Evolutionary conservation across 2,113 vertebrate genomes (phyloP).

Genomic region (Solea solea): DNA sequence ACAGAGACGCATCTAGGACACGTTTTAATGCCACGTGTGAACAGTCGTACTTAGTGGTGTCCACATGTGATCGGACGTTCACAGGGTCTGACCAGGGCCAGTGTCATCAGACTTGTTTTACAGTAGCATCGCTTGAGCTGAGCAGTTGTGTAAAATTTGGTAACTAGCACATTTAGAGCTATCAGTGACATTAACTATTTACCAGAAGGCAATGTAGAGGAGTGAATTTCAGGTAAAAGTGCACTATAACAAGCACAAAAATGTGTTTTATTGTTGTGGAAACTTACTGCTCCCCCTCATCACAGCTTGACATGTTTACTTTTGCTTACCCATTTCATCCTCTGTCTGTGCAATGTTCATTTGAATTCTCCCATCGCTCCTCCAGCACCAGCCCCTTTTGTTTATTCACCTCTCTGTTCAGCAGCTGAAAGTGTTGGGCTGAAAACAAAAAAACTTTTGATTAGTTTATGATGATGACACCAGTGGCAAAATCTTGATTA

Average conservation of each 20-base stretch:
- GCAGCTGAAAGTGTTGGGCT: constrained; percentile 14
- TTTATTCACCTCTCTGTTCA: constrained; percentile 16
- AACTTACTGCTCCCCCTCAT: neutral
- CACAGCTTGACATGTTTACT: neutral
- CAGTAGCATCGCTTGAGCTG: too few relatives aligned
- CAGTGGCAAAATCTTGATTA: constrained; percentile 24
- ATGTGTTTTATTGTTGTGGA: neutral
- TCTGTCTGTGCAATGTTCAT: constrained; percentile 7
- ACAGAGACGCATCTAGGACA: too few relatives aligned
- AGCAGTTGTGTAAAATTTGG: too few relatives aligned
- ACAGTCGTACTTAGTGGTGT: too few relatives aligned
- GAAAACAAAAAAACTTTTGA: constrained; percentile 32
- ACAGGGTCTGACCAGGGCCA: too few relatives aligned
- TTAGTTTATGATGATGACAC: constrained; percentile 33
- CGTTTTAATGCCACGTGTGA: too few relatives aligned
- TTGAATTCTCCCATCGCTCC: constrained; percentile 1
- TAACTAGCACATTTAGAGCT: too few relatives aligned
- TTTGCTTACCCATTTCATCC: neutral
- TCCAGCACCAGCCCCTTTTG: neutral
- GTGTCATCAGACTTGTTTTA: too few relatives aligned
- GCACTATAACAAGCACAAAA: neutral
- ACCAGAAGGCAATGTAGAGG: neutral
- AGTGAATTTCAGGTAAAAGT: neutral
- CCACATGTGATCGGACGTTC: too few relatives aligned
- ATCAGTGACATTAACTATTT: too few relatives aligned